Percentiles rank a stretch among this genome's conserved stretches.
Evolutionary conservation across 2,113 vertebrate species (phyloP).

Genomic region (Bungarus multicinctus): DNA sequence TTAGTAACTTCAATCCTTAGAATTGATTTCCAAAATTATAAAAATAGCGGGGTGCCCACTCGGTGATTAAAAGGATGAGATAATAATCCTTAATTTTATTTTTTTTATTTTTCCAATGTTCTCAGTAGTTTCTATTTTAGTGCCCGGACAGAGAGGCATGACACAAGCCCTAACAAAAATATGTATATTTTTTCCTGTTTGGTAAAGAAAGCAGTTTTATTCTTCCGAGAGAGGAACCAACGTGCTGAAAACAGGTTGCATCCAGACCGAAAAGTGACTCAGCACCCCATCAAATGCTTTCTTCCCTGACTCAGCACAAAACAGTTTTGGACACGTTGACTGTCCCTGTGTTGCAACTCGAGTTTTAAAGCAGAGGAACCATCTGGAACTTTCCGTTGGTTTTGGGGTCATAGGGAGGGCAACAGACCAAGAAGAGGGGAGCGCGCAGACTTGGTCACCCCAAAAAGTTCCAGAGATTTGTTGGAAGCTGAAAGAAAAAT

Average conservation of each 20-base stretch:
- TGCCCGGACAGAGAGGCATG: neutral
- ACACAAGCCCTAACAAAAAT: neutral
- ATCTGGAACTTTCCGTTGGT: neutral
- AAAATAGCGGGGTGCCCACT: neutral
- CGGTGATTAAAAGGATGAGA: too few relatives aligned
- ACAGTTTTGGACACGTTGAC: neutral
- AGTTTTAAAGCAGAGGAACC: neutral
- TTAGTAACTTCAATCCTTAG: neutral
- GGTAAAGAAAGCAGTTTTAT: neutral
- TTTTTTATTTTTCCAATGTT: neutral
- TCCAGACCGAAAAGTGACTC: constrained; percentile 11
- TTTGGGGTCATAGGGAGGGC: neutral
- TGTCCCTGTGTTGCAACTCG: neutral
- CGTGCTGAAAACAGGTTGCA: neutral
- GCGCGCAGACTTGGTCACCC: neutral
- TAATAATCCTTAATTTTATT: neutral
- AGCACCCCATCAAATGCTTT: neutral
- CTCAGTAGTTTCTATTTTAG: constrained; percentile 12
- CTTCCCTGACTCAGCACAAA: constrained; percentile 3
- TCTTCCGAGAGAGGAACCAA: neutral
- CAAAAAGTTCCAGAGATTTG: neutral
- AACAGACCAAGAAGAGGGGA: neutral
- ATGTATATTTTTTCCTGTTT: neutral
- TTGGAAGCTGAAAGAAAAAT: neutral
- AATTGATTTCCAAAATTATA: neutral